Evolutionary conservation across 92 coral and sea anemone species (phyloP).

Genomic region (Galaxea fascicularis): DNA sequence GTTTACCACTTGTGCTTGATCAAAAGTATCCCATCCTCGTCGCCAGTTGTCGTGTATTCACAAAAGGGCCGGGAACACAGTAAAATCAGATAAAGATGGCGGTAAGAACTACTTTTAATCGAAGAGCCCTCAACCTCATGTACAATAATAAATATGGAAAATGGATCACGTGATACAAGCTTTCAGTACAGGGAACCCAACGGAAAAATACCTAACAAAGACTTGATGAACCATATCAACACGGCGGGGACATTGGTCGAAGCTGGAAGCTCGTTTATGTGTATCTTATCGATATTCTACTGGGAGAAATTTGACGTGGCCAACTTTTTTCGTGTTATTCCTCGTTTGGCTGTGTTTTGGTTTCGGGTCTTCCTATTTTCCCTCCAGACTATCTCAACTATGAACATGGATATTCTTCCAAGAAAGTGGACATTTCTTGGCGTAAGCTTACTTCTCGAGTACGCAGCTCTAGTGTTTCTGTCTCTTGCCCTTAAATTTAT

Average conservation of each 20-base stretch:
- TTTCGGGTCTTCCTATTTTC: constrained; percentile 53
- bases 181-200: constrained; percentile 41
- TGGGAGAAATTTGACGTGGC: constrained; percentile 69
- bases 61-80: too few relatives aligned
- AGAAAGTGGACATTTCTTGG: constrained; percentile 43
- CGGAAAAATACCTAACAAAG: constrained; percentile 66
- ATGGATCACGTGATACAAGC: too few relatives aligned
- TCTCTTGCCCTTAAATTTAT: constrained; percentile 81
- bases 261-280: constrained; percentile 42
- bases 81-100: constrained; percentile 55
- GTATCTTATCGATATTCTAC: constrained; percentile 36
- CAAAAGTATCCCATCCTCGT: too few relatives aligned
- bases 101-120: too few relatives aligned
- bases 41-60: too few relatives aligned
- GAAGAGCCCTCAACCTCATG: too few relatives aligned
- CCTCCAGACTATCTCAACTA: background rate
- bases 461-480: constrained; percentile 46
- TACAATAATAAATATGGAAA: too few relatives aligned
- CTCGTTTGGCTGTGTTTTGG: constrained; percentile 70
- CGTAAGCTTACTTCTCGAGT: constrained; percentile 47
- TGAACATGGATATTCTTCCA: constrained; percentile 22
- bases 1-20: too few relatives aligned
- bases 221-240: constrained; percentile 48
- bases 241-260: constrained; percentile 71
- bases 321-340: constrained; percentile 49